Conservation (phyloP, 2,113 vertebrate species). For the Hemichromis elongatus region DNA sequence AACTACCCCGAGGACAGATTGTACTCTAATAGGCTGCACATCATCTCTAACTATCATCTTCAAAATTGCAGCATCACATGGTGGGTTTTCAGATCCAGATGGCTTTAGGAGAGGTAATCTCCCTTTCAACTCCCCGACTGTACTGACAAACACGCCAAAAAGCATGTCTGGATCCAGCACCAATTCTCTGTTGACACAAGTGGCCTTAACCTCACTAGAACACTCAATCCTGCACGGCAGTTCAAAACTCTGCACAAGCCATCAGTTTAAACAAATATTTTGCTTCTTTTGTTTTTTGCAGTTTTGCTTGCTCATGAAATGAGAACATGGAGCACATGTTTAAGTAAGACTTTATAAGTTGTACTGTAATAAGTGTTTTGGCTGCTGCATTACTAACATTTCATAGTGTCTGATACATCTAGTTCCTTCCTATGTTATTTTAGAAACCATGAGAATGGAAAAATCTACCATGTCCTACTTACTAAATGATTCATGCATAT, state of each 20-base stretch:
- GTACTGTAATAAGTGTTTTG: neutral
- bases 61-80: neutral
- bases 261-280: neutral
- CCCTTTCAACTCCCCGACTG: neutral
- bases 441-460: neutral
- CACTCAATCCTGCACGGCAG: neutral
- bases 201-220: neutral
- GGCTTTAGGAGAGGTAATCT: slow-evolving; percentile 41
- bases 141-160: slow-evolving; percentile 7
- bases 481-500: slow-evolving; percentile 18
- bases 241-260: neutral
- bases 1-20: neutral
- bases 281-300: neutral
- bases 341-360: neutral
- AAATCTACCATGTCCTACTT: slow-evolving; percentile 11
- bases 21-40: neutral
- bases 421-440: slow-evolving; percentile 14
- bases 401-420: neutral
- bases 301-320: neutral
- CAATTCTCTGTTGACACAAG: slow-evolving; percentile 25
- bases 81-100: slow-evolving; percentile 35
- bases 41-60: neutral
- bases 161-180: neutral
- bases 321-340: neutral
- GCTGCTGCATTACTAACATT: neutral